Evolutionary conservation across 2,888 invertebrate species (phyloP), one percentile per base, ranked within the genome.

Genomic region (Drosophila paranaensis): DNA sequence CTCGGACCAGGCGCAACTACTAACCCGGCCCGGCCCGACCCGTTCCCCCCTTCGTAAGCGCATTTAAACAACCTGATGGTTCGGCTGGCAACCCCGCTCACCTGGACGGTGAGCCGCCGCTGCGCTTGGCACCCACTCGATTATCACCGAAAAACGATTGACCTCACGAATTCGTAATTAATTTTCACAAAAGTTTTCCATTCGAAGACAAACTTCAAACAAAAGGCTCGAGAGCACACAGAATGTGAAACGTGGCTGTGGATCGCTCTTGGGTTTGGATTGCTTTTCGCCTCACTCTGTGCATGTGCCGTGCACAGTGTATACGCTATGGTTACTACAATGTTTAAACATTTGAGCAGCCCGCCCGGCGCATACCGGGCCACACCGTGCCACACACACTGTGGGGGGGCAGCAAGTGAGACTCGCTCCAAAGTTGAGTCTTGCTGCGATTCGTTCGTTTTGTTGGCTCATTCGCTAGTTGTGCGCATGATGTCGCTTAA

Each of bases 91-190:
- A 8, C 16, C 27, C 16, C 27, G 46, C 37, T 43, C 57, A 53
- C 50, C 55, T n/a, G 63, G 42, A n/a, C 20, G 2, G 20, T 20
- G n/a, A n/a, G n/a, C 20, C 20, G 20, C 51, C 45, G 63, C 57
- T 60, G 6, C 67, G 73, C 76, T 74, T 87, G 81, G 83, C 84
- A 84, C 84, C 88, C 88, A 88, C 85, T 85, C 88, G 88, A 85
- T 88, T 88, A 85, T 88, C 88, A 88, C 88, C 81, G 83, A 88
- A 89, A 86, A 85, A 88, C 90, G 88, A 89, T 90, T 89, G 89
- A 89, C 89, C 89, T 89, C 89, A 89, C 89, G 89, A 90, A 88
- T 89, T 89, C 89, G 89, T 90, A 89, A 90, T 90, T 89, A 90
- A 89, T 90, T 90, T 89, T 88, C 88, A 86, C 88, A 89, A 88